Conservation (phyloP, 92 coral and sea anemone genomes). For the Palythoa grandis region DNA sequence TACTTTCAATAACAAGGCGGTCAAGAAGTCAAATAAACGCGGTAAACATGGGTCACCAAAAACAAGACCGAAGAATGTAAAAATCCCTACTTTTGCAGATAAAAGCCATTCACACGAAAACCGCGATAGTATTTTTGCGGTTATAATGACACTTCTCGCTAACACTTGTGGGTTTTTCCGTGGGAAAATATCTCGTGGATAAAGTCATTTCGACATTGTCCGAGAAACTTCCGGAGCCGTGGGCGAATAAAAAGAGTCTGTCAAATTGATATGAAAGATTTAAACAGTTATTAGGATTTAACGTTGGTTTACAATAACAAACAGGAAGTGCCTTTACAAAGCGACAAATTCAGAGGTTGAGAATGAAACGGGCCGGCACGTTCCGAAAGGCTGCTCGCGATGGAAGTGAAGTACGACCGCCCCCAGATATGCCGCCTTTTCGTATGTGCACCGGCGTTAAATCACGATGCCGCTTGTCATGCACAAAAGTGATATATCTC, state of each 20-base stretch:
- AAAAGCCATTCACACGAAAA: constrained; percentile 56
- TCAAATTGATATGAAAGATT: constrained; percentile 38
- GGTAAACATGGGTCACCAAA: constrained; percentile 42
- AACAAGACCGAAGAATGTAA: constrained; percentile 44
- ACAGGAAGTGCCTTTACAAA: constrained; percentile 68
- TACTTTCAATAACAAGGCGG: constrained; percentile 34
- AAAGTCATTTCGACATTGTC: constrained; percentile 28
- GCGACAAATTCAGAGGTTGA: constrained; percentile 54
- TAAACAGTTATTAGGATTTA: constrained; percentile 55
- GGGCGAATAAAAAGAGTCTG: constrained; percentile 33
- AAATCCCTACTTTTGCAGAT: constrained; percentile 40
- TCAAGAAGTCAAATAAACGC: constrained; percentile 54
- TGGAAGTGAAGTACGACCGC: constrained; percentile 15
- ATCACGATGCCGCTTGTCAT: constrained; percentile 31
- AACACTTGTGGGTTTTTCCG: constrained; percentile 81
- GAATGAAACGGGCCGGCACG: constrained; percentile 60
- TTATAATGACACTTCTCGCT: constrained; percentile 72
- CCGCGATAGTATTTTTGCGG: constrained; percentile 83
- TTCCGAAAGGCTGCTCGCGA: constrained; percentile 37
- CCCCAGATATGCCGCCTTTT: constrained; percentile 20
- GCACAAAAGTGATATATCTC: not conserved
- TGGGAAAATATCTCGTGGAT: constrained; percentile 86
- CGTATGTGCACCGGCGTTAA: not conserved
- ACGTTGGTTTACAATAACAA: constrained; percentile 52
- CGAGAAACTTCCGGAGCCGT: constrained; percentile 44